phyloP scores from a whole-genome alignment of 1,140 invertebrate genomes.

The Cotesia chilonis region DNA sequence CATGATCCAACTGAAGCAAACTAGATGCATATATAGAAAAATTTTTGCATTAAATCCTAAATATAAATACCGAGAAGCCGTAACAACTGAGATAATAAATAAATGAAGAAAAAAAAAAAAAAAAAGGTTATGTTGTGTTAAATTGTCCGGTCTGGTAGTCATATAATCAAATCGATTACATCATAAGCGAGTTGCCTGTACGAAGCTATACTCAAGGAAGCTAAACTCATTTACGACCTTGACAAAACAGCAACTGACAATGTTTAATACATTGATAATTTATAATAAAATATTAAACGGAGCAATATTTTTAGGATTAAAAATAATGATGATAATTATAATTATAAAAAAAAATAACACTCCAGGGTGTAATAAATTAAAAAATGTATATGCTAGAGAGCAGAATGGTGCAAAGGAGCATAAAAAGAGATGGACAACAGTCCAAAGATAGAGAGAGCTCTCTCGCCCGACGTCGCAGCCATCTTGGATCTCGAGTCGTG shows the following conservation, averaged over 20 bases:
- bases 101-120: background rate
- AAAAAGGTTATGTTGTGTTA: constrained; percentile 17
- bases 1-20: too few species aligned
- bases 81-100: background rate
- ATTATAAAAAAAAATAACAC: background rate
- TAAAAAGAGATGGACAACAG: constrained; percentile 29
- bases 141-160: background rate
- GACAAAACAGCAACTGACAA: background rate
- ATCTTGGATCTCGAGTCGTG: constrained; percentile 59
- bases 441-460: constrained; percentile 41
- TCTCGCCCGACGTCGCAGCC: constrained; percentile 52
- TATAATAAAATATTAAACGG: background rate
- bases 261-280: too few species aligned
- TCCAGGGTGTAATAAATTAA: constrained; percentile 29
- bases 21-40: too few species aligned
- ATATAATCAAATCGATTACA: constrained; percentile 24
- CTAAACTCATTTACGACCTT: constrained; percentile 9
- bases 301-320: background rate
- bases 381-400: constrained; percentile 15
- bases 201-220: background rate
- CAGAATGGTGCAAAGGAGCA: constrained; percentile 33
- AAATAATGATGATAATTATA: too few species aligned
- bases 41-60: too few species aligned
- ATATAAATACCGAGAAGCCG: too few species aligned
- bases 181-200: constrained; percentile 12